Evolutionary conservation across 2,888 invertebrate species (phyloP).

Genomic region (Sclerodermus sp.): DNA sequence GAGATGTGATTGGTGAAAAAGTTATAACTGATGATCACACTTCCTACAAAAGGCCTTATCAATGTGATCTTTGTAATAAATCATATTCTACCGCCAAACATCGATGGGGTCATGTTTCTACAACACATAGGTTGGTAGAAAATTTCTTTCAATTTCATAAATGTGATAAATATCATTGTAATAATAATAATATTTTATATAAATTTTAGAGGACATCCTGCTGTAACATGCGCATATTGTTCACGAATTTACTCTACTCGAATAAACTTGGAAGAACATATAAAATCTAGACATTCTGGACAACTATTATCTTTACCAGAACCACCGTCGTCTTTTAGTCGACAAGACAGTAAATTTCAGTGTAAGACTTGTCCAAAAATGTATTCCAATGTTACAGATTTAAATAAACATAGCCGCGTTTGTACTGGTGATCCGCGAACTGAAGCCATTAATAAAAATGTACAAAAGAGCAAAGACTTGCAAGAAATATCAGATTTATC

Average conservation of each 20-base stretch:
- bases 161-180: neutral
- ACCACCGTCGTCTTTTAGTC: constrained; percentile 27
- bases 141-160: too few relatives aligned
- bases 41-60: constrained; percentile 56
- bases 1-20: constrained; percentile 54
- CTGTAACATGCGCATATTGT: constrained; percentile 56
- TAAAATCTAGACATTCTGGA: constrained; percentile 55
- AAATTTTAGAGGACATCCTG: constrained; percentile 56
- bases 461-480: constrained; percentile 51
- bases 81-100: constrained; percentile 59
- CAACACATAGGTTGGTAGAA: constrained; percentile 48
- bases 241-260: constrained; percentile 57
- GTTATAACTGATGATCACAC: constrained; percentile 56
- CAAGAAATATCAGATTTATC: constrained; percentile 48
- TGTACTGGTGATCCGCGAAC: constrained; percentile 36
- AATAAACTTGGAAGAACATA: constrained; percentile 57
- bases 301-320: constrained; percentile 44
- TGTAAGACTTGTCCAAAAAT: constrained; percentile 52
- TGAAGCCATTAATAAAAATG: constrained; percentile 48
- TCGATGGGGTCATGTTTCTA: constrained; percentile 59
- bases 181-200: too few relatives aligned
- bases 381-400: constrained; percentile 47
- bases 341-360: constrained; percentile 40
- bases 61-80: constrained; percentile 58
- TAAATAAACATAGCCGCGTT: constrained; percentile 48